Percentiles rank a stretch among this genome's conserved stretches.
Conservation (phyloP, 2,888 invertebrate genomes). For the Nudaria mundana region DNA sequence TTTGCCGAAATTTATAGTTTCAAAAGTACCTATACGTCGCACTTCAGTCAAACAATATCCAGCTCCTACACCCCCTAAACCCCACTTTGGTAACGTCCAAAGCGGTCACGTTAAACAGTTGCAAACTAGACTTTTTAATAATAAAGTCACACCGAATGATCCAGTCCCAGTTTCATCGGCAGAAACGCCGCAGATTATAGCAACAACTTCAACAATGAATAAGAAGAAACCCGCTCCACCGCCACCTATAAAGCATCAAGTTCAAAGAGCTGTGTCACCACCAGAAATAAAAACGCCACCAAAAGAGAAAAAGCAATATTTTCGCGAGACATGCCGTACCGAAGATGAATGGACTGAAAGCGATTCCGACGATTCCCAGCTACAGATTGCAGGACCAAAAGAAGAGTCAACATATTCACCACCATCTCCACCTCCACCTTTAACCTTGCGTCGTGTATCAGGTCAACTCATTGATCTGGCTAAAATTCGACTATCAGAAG, state of each 20-base stretch:
- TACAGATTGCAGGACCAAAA: conserved; percentile 30
- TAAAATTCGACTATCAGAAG: conserved; percentile 65
- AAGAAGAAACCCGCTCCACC: conserved; percentile 67
- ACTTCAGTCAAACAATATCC: conserved; percentile 64
- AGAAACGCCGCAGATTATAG: conserved; percentile 42
- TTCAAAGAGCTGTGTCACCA: conserved; percentile 42
- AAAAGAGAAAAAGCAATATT: conserved; percentile 70
- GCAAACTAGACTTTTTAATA: conserved; percentile 67
- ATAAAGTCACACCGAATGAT: conserved; percentile 39
- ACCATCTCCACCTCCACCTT: conserved; percentile 63
- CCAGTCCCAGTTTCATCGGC: conserved; percentile 23
- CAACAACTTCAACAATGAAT: conserved; percentile 54
- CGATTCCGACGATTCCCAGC: conserved; percentile 61
- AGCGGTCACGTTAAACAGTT: conserved; percentile 74
- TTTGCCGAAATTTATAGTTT: conserved; percentile 54
- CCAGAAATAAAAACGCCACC: conserved; percentile 26
- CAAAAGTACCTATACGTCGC: conserved; percentile 69
- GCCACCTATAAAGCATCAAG: conserved; percentile 40
- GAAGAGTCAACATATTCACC: conserved; percentile 42
- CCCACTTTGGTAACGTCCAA: conserved; percentile 70
- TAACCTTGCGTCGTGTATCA: conserved; percentile 68
- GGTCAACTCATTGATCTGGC: conserved; percentile 73
- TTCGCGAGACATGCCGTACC: conserved; percentile 83
- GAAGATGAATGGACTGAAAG: conserved; percentile 83
- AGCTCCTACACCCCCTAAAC: conserved; percentile 70